Conservation (phyloP, 2,888 invertebrate genomes). For the Drosophila neonasuta region DNA sequence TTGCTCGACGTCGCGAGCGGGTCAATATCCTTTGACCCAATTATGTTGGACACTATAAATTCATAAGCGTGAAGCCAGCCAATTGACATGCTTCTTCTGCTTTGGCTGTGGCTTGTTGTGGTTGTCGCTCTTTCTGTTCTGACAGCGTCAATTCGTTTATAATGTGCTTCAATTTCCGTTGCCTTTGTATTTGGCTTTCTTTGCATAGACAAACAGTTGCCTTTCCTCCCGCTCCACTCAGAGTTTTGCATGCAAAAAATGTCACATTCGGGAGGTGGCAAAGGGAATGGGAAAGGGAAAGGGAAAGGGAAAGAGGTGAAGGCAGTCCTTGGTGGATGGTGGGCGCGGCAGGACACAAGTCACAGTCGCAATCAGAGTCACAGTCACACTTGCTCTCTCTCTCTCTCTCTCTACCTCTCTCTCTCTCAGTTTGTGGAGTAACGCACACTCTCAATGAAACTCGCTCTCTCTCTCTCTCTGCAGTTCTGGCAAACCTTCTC, state of each 20-base stretch:
- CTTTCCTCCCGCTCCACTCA: conserved; percentile 51
- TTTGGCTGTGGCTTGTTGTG: conserved; percentile 35
- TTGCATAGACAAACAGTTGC: conserved; percentile 46
- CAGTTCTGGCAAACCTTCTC: conserved; percentile 23
- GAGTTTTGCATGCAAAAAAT: conserved; percentile 55
- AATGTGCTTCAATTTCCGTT: conserved; percentile 71
- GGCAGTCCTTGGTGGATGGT: conserved; percentile 45
- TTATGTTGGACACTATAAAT: conserved; percentile 58
- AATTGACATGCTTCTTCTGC: conserved; percentile 57
- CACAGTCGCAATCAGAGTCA: conserved; percentile 27
- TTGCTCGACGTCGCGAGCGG: conserved; percentile 48
- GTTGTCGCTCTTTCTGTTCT: conserved; percentile 24
- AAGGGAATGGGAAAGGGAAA: neutral
- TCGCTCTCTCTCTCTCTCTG: neutral
- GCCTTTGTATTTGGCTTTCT: conserved; percentile 47
- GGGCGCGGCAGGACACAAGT: conserved; percentile 65
- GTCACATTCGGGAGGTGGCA: conserved; percentile 30
- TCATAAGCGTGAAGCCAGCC: conserved; percentile 62
- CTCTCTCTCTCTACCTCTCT: neutral
- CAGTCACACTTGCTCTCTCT: neutral
- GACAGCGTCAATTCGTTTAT: conserved; percentile 54
- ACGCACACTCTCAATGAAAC: neutral
- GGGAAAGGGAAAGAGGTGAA: conserved; percentile 11
- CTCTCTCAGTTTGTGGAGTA: neutral
- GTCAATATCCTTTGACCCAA: conserved; percentile 81